Evolutionary conservation across 2,888 invertebrate genomes (phyloP).

Genomic region (Luffia ferchaultella): DNA sequence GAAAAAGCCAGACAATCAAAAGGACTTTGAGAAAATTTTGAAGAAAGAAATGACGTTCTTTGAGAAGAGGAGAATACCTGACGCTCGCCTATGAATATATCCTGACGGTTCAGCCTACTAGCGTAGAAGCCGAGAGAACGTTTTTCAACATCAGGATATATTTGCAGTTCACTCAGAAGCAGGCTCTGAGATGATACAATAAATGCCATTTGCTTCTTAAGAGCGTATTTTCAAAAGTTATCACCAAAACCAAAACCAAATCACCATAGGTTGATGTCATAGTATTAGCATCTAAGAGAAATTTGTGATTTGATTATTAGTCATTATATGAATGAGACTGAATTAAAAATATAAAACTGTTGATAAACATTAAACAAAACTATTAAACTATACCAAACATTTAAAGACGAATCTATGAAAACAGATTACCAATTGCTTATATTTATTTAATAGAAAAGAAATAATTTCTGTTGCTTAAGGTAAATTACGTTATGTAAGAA

Average conservation of each 20-base stretch:
- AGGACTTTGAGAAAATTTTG: neutral
- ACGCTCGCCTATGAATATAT: conserved; percentile 11
- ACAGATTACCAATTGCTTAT: too few relatives aligned
- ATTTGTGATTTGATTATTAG: too few relatives aligned
- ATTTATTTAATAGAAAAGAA: too few relatives aligned
- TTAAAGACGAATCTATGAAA: too few relatives aligned
- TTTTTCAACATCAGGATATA: conserved; percentile 4
- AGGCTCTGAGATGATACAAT: conserved; percentile 10
- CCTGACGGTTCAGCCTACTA: conserved; percentile 6
- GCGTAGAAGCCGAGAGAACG: conserved; percentile 8
- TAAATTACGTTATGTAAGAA: too few relatives aligned
- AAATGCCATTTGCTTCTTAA: conserved; percentile 7
- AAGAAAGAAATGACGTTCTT: neutral
- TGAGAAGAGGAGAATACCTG: conserved; percentile 4
- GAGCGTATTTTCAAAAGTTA: conserved; percentile 3
- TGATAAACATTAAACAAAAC: too few relatives aligned
- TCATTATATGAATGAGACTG: too few relatives aligned
- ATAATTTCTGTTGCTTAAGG: too few relatives aligned
- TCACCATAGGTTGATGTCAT: conserved; percentile 1
- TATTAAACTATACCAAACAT: too few relatives aligned
- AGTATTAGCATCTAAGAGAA: too few relatives aligned
- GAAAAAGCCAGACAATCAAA: conserved; percentile 1
- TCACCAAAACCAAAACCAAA: conserved; percentile 6
- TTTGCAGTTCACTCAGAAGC: conserved; percentile 12
- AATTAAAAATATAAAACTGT: too few relatives aligned